Evolutionary conservation across 2,113 vertebrate species (phyloP).

Genomic region (Merops nubicus): DNA sequence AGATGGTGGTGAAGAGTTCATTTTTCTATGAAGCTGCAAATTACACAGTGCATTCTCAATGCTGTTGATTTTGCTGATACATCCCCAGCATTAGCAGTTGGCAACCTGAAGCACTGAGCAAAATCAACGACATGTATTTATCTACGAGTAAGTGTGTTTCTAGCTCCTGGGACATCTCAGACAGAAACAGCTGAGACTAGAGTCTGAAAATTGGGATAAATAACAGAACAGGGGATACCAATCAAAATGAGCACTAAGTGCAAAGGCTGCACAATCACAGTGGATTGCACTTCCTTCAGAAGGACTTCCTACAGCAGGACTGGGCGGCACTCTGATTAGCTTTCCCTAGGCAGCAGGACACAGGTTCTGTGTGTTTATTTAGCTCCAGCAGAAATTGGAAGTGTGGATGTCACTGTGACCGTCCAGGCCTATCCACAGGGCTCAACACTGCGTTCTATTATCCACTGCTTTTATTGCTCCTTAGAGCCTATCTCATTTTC

Average conservation of each 20-base stretch:
- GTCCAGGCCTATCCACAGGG: background rate
- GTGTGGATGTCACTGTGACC: background rate
- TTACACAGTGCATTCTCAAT: background rate
- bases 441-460: background rate
- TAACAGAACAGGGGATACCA: background rate
- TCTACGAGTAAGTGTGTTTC: background rate
- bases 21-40: background rate
- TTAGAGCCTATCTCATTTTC: background rate
- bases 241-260: background rate
- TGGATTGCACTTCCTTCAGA: background rate
- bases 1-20: background rate
- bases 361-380: background rate
- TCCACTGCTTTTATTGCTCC: constrained; percentile 5
- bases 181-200: background rate
- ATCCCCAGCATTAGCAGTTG: background rate
- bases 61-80: background rate
- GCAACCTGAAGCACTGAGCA: background rate
- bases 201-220: background rate
- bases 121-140: background rate
- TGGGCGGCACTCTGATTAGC: background rate
- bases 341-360: background rate
- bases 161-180: background rate
- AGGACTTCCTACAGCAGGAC: background rate
- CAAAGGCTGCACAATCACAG: background rate
- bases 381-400: background rate